These are phyloP conservation scores for Metallyticus violacea DNA, from an alignment of 2,888 invertebrate species.

Conservation along the genomic window DNA sequence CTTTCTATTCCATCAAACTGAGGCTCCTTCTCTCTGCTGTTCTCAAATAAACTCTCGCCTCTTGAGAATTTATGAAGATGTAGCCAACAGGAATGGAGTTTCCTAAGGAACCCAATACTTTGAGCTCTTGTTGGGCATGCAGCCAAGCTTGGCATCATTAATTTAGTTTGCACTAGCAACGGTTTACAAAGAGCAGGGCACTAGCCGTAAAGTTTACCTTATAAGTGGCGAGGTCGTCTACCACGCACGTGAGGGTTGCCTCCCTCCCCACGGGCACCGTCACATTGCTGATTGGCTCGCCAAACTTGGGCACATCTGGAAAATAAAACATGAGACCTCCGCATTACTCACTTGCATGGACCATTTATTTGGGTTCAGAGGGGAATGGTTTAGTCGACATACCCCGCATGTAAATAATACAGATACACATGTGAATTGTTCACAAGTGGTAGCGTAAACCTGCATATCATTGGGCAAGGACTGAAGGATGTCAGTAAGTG, in stretches of 20 bases:
- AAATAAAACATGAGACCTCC: constrained; percentile 38
- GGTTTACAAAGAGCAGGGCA: not conserved
- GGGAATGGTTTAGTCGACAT: not conserved
- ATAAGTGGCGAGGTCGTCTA: constrained; percentile 76
- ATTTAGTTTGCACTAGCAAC: not conserved
- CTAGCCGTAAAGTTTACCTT: constrained; percentile 58
- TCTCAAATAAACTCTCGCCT: not conserved
- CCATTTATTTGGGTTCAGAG: too few species aligned
- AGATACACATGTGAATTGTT: not conserved
- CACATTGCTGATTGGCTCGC: constrained; percentile 76
- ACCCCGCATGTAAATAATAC: not conserved
- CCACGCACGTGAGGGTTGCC: constrained; percentile 75
- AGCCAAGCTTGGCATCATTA: not conserved
- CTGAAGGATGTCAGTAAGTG: too few species aligned
- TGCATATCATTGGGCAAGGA: too few species aligned
- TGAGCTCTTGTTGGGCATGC: too few species aligned
- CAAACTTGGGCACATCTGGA: constrained; percentile 77
- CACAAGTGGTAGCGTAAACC: too few species aligned
- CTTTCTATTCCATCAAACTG: not conserved
- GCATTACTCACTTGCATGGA: too few species aligned
- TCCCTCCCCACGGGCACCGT: constrained; percentile 82
- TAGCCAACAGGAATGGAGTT: not conserved
- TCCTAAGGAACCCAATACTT: not conserved
- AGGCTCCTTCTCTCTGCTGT: not conserved
- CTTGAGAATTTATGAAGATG: not conserved